Base-by-base conservation (phyloP, 2,797 vertebrate species). In the Kryptolebias ocellatus region DNA sequence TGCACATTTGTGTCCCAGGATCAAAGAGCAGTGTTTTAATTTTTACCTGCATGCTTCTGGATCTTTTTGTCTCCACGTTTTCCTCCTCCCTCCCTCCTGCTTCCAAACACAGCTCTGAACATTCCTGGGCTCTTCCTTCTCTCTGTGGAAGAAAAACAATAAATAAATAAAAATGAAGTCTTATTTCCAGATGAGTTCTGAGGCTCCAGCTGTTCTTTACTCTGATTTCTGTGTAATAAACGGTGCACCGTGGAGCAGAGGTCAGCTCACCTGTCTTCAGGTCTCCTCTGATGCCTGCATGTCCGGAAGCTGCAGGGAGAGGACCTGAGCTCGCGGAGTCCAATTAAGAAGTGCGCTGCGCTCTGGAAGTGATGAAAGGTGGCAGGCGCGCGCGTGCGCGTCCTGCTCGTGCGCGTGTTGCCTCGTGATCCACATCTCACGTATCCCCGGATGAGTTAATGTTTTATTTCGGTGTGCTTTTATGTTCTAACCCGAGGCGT, bases 101-200 rank as follows among this genome's bases (percentile, higher is more conserved):
- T 87, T 64, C 91, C 91, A 86, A 92, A 92, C 65, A 92, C 86
- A 18, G 88, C 86, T 79, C 79, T 87, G 63, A 92, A 90, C 91
- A 92, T 92, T 15, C 44, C 78, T 71, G 69, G 34, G 60, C 58
- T 76, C 61, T 31, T 67, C 70, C 65, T 78, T 78, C 34, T 37
- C 60, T 61, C 20, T 37, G 47, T 58, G 34, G 24, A 77, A 62
- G 37, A 65, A 58, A 59, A 62, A 24, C 20, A 61, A 12, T 17
- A 59, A 71, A 76, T 65, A 46, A 39, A 61, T 64, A 37, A 44
- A 59, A 53, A 37, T 64, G 18, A 9, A 69, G 37, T 78, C 70
- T 34, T 5, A 9, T 3, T 34, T 34, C 31, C 31, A 34, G 31
- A 6, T 34, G 39, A 12, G 4, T 42, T 12, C 39, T 12, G 39